A percentile compares a stretch with the other conserved stretches of the same genome.
phyloP scores from a whole-genome alignment of 1,140 invertebrate genomes.

The Drosophila jambulina region DNA sequence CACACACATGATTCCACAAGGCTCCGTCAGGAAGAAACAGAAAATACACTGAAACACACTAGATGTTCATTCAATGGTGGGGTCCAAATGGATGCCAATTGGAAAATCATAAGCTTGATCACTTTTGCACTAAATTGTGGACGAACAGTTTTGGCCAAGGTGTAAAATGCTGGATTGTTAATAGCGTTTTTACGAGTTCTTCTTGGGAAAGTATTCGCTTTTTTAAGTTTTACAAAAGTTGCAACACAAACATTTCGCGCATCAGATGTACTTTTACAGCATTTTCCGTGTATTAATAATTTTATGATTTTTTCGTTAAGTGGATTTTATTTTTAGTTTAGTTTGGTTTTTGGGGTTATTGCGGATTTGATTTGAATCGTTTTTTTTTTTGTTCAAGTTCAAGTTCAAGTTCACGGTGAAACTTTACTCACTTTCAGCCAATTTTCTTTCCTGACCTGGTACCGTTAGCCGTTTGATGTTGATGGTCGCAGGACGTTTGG shows the following conservation, averaged over 20 bases:
- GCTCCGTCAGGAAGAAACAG: slow-evolving; percentile 21
- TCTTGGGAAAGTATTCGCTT: slow-evolving; percentile 8
- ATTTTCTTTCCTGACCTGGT: slow-evolving; percentile 84
- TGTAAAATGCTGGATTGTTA: slow-evolving; percentile 71
- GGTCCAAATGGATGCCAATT: slow-evolving; percentile 65
- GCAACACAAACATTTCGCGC: slow-evolving; percentile 81
- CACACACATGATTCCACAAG: slow-evolving; percentile 66
- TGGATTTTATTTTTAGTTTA: slow-evolving; percentile 31
- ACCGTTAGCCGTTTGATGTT: slow-evolving; percentile 82
- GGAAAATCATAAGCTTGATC: slow-evolving; percentile 65
- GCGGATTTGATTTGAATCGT: slow-evolving; percentile 28
- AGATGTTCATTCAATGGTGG: slow-evolving; percentile 23
- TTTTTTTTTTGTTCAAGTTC: slow-evolving; percentile 41
- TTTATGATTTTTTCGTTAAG: slow-evolving; percentile 35
- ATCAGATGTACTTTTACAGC: slow-evolving; percentile 79
- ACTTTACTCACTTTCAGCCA: slow-evolving; percentile 85
- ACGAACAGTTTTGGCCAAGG: slow-evolving; percentile 67
- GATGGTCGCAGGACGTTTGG: slow-evolving; percentile 71
- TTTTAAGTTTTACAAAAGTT: slow-evolving; percentile 67
- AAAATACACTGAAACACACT: slow-evolving; percentile 30
- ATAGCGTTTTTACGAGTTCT: slow-evolving; percentile 35
- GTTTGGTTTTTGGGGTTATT: slow-evolving; percentile 40
- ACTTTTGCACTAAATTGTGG: slow-evolving; percentile 65
- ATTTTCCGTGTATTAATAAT: slow-evolving; percentile 63
- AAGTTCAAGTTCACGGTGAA: slow-evolving; percentile 73